A percentile compares a stretch with the other conserved stretches of the same genome.
Evolutionary conservation across 2,113 vertebrate genomes (phyloP).

Genomic region (Sturnus vulgaris): DNA sequence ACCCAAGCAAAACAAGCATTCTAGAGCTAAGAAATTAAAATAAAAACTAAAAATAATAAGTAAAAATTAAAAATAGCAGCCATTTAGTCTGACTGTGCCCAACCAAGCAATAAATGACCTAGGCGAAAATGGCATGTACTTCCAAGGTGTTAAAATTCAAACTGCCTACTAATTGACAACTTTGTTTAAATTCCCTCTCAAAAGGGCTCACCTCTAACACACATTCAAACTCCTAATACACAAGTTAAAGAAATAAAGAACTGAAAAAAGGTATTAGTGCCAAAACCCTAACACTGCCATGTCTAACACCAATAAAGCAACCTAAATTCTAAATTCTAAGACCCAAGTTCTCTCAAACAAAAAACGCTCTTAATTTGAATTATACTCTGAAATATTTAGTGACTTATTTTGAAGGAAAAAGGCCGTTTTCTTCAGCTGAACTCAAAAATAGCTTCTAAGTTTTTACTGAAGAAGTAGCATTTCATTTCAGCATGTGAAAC

Average conservation of each 20-base stretch:
- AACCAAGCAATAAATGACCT: background rate
- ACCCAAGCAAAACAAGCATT: background rate
- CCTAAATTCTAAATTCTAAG: background rate
- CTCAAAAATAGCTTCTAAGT: background rate
- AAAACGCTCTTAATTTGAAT: background rate
- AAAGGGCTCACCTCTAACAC: background rate
- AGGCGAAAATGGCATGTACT: background rate
- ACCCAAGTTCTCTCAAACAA: background rate
- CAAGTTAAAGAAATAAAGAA: background rate
- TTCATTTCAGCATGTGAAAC: background rate
- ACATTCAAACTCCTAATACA: background rate
- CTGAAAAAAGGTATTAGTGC: background rate
- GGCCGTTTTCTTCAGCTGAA: background rate
- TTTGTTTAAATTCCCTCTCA: background rate
- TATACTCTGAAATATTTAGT: background rate
- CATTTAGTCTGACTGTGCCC: background rate
- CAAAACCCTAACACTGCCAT: background rate
- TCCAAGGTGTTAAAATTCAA: background rate
- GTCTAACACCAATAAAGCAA: background rate
- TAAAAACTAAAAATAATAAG: background rate
- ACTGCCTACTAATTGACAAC: background rate
- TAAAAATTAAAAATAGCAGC: background rate
- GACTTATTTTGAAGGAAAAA: background rate
- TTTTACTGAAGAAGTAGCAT: background rate
- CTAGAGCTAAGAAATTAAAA: background rate